Evolutionary conservation across 2,797 vertebrate genomes (phyloP), one percentile per base, ranked within the genome.

Genomic region (Lophius americanus): DNA sequence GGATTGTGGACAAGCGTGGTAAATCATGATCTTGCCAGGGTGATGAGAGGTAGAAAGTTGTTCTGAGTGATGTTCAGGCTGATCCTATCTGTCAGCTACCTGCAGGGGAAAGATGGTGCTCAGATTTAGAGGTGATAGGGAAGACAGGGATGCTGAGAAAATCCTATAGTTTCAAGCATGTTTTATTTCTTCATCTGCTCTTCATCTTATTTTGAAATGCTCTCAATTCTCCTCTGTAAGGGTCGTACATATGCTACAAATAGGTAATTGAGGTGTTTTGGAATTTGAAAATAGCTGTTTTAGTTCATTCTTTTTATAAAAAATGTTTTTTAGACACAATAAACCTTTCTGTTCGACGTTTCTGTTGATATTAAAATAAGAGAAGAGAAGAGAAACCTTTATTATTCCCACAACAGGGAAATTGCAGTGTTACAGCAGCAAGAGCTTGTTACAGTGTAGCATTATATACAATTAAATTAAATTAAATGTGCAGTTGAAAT

Each of bases 51-150:
- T 60, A 55, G 66, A 55, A 48, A 60, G 71, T 53, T 38, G 9
- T 38, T 72, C 65, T 85, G 86, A 91, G 60, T 81, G 87, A 84
- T 86, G 81, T 48, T 79, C 70, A 13, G 52, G 49, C 78, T 85
- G 87, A 91, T 88, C 62, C 54, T 75, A 79, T 88, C 71, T 86
- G 87, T 91, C 89, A 88, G 65, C 80, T 74, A 79, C 69, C 87
- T 83, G 64, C 73, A 74, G 81, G 47, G 73, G 55, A 73, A 46
- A 67, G 70, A 74, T 70, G 47, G 38, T 59, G 67, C 65, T 81
- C 56, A 44, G 55, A 76, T 69, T 70, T 64, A 70, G 71, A 66
- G 76, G 63, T 81, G 75, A 68, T 57, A 61, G 44, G 46, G 43
- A 70, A 59, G 60, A 75, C 48, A 0, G 41, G 42, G 55, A 77